phyloP scores from a whole-genome alignment of 2,113 vertebrate genomes.

The Gnathonemus longibarbis region DNA sequence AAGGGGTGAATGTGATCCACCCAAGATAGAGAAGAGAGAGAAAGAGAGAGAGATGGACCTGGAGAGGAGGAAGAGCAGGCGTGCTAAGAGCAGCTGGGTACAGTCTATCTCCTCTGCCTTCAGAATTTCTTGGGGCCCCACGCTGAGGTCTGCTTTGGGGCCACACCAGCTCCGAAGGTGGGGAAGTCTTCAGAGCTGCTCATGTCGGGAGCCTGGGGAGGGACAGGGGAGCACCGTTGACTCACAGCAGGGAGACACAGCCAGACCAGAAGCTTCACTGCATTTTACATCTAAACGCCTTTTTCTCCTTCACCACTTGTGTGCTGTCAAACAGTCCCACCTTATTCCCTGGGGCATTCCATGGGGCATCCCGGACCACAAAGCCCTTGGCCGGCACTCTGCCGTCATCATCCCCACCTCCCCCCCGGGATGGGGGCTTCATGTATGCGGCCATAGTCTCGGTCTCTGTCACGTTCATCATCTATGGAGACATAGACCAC shows the following conservation, averaged over 20 bases:
- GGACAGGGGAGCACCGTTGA: background rate
- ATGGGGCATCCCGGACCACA: constrained; percentile 70
- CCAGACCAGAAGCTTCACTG: background rate
- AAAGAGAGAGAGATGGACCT: constrained; percentile 1
- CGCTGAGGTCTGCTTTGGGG: constrained; percentile 64
- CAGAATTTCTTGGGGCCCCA: constrained; percentile 76
- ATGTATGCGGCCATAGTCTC: constrained; percentile 72
- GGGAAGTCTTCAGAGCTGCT: constrained; percentile 74
- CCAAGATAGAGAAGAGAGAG: constrained; percentile 8
- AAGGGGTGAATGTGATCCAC: constrained; percentile 27
- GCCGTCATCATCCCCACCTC: constrained; percentile 53
- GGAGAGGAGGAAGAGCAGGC: constrained; percentile 6
- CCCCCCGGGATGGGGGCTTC: constrained; percentile 67
- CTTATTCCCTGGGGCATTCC: constrained; percentile 60
- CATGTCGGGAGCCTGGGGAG: constrained; percentile 67
- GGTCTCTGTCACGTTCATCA: constrained; percentile 69
- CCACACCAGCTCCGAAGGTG: constrained; percentile 62
- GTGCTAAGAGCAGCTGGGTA: constrained; percentile 21
- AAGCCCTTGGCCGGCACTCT: constrained; percentile 64
- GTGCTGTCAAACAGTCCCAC: background rate
- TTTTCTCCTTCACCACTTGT: background rate
- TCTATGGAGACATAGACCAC: constrained; percentile 38
- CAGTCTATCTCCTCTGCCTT: constrained; percentile 36
- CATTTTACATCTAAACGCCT: background rate
- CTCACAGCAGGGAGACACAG: background rate